Conservation (phyloP, 2,797 vertebrate genomes). For the Hippopotamyrus pictus region DNA sequence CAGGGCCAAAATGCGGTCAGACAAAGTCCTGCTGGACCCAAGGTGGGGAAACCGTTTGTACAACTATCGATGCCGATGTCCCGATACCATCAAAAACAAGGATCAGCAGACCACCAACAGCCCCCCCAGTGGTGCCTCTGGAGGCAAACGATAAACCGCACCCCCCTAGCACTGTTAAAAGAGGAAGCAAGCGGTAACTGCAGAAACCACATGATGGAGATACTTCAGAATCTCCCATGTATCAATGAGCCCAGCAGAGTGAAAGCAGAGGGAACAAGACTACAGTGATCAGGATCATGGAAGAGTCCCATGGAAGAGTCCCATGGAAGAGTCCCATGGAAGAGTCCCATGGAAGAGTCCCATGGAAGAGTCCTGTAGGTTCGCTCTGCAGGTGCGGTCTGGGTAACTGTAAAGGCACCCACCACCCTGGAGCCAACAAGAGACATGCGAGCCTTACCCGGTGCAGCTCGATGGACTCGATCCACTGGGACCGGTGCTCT, state of each 20-base stretch:
- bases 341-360: neutral
- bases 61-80: neutral
- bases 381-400: neutral
- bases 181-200: neutral
- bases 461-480: slow-evolving; percentile 85
- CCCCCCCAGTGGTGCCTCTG: neutral
- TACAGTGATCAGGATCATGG: no score
- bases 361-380: neutral
- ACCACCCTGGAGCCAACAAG: neutral
- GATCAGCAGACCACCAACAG: neutral
- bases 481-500: slow-evolving; percentile 82
- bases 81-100: neutral
- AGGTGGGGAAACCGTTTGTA: neutral
- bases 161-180: neutral
- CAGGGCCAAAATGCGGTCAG: neutral
- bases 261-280: neutral
- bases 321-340: no score
- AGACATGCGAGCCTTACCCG: slow-evolving; percentile 61
- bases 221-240: neutral
- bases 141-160: neutral
- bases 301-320: neutral
- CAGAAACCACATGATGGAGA: neutral
- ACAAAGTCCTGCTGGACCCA: neutral
- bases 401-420: neutral
- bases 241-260: neutral